Base-by-base conservation (phyloP, 2,888 invertebrate species). In the Agonopterix arenella region DNA sequence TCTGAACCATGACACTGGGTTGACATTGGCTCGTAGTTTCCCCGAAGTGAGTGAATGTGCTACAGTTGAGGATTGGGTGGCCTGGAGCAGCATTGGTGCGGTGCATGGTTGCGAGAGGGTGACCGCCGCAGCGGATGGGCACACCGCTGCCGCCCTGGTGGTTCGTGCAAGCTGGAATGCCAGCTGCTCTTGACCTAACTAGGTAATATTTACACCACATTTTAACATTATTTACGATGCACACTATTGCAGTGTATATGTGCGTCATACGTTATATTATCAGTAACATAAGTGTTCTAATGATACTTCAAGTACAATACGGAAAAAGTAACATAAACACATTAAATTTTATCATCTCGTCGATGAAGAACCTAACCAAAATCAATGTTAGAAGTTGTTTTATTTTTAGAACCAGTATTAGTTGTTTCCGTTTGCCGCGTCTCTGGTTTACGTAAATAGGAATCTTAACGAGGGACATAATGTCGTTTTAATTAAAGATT, bases 171-270 rank as follows among this genome's bases (percentile, higher is more conserved):
- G 78, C 80, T 86, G 90, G 84, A 89, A 86, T 89, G 88, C 89
- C 88, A 84, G 80, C 85, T 80, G 88, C 88, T 83, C 86, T 89
- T 84, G 88, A 88, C 81, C 81, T 89, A 73, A 84, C 86, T 78
- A 88, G 88, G 88, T 88, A 86, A 53, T 11, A 48, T 36, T 16
- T 11, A 18, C 10, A 46, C 40, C 44, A 8, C 4, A 46, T 36
- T 42, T 11, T 37, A 5, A 28, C 28, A 28, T 28, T 28, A 28
- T 28, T 28, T 28, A 7, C 28, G 28, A 28, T 28, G 28, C 28
- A 28, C 28, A 28, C 28, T 5, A 28, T 28, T 28, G 28, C 28
- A 28, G 28, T 28, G 28, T 5, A 5, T 1, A 28, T 28, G 5
- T 28, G 28, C 28, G 28, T 28, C 28, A 28, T 28, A 28, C 28